Evolutionary conservation across 92 coral and sea anemone genomes (phyloP).

Genomic region (Epizoanthus scotinus): DNA sequence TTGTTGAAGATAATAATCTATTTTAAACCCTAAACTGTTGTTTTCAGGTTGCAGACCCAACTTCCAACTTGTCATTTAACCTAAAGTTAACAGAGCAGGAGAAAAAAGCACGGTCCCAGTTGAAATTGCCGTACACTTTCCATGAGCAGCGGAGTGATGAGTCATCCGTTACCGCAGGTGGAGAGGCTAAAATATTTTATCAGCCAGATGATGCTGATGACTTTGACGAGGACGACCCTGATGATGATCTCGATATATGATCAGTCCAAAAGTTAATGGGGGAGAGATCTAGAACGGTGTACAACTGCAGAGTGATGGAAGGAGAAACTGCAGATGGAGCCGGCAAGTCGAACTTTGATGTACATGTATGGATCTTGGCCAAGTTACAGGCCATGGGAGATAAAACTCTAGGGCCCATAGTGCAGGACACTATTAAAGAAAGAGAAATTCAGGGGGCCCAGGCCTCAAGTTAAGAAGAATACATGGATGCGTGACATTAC

Average conservation of each 20-base stretch:
- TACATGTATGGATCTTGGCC: too few species aligned
- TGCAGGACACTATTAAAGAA: too few species aligned
- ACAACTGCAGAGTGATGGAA: too few species aligned
- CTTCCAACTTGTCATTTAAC: constrained; percentile 83
- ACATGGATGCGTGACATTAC: too few species aligned
- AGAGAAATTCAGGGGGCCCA: too few species aligned
- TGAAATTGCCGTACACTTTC: constrained; percentile 83
- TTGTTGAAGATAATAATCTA: too few species aligned
- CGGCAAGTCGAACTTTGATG: too few species aligned
- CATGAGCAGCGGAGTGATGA: constrained; percentile 56
- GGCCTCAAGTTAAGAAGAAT: too few species aligned
- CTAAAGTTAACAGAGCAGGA: constrained; percentile 80
- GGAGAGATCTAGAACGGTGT: too few species aligned
- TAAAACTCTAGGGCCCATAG: too few species aligned
- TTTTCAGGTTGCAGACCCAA: constrained; percentile 83
- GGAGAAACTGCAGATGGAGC: too few species aligned
- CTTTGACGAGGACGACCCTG: constrained; percentile 99
- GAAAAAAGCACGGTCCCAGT: constrained; percentile 77
- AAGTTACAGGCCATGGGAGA: too few species aligned
- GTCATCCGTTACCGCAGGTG: constrained; percentile 37
- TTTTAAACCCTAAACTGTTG: not conserved
- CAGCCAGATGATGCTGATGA: constrained; percentile 98
- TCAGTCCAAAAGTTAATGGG: not conserved
- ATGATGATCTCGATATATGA: constrained; percentile 92
- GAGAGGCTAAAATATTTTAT: constrained; percentile 85